Base-by-base conservation (phyloP, 2,888 invertebrate species). In the Bibio marci region DNA sequence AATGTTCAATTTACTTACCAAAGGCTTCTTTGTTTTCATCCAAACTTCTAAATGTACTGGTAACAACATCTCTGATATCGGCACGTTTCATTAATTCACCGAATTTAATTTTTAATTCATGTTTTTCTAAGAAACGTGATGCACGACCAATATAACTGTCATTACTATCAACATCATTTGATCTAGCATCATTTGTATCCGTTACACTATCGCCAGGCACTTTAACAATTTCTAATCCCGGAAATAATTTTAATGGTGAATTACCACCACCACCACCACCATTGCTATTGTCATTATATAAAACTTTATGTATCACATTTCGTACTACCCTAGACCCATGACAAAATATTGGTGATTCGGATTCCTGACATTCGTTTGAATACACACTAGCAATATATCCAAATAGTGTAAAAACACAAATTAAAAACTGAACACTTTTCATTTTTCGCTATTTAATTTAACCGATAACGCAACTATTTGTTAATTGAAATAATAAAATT, bases 21-120 rank as follows among this genome's bases (percentile, higher is more conserved):
- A 41, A 38, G 17, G 43, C 40, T 12, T 39, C 41, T 36, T 43
- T 43, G 15, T 36, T 40, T 22, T 46, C 45, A 33, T 46, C 43
- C 13, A 46, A 37, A 27, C 32, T 37, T 30, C 35, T 40, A 14
- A 46, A 18, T 4, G 43, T 37, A 2, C 67, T 67, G 15, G 65
- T 58, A 1, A 78, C 56, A 5, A 73, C 67, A 32, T 66, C 65
- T 48, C 72, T 73, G 41, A 78, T 59, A 44, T 74, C 73, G 15
- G 71, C 70, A 46, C 71, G 70, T 8, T 78, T 76, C 43, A 82
- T 64, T 44, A 83, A 56, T 51, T 74, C 76, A 1, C 75, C 73
- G 39, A 83, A 57, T 50, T 72, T 77, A 42, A 83, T 74, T 50
- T 76, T 70, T 13, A 83, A 54, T 52, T 83, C 83, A 46, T 81